Evolutionary conservation across 2,113 vertebrate genomes (phyloP).

Genomic region (Callipepla squamata): DNA sequence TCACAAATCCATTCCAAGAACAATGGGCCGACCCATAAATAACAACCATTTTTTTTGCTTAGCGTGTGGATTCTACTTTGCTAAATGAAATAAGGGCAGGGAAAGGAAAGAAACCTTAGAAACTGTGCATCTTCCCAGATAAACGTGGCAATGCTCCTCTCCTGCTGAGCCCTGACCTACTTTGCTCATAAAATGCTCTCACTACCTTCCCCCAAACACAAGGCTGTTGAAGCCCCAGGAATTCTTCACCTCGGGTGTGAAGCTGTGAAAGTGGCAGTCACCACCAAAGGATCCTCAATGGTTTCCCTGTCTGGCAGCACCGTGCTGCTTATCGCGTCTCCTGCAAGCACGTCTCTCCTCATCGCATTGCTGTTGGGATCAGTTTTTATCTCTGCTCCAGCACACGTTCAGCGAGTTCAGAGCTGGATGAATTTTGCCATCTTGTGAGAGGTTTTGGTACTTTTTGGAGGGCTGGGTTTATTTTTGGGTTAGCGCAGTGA

Average conservation of each 20-base stretch:
- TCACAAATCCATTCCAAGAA: not conserved
- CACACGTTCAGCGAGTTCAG: not conserved
- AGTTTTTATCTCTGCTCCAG: not conserved
- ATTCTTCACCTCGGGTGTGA: not conserved
- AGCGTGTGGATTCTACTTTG: not conserved
- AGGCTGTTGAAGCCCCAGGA: not conserved
- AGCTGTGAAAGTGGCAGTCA: not conserved
- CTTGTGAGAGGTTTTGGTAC: not conserved
- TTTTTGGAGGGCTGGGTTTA: not conserved
- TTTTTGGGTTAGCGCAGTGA: not conserved
- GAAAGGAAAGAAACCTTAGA: not conserved
- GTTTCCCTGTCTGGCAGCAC: not conserved
- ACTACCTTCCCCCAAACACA: not conserved
- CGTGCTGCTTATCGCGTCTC: not conserved
- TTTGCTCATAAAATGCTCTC: constrained; percentile 27
- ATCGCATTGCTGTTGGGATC: not conserved
- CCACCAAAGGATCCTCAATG: fast-evolving
- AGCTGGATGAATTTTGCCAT: not conserved
- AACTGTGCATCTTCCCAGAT: not conserved
- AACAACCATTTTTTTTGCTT: not conserved
- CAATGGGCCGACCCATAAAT: not conserved
- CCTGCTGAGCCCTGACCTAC: constrained; percentile 26
- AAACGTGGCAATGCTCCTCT: not conserved
- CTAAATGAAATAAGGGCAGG: not conserved
- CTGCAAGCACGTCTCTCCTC: not conserved